These are phyloP conservation scores for Tyria jacobaeae DNA, from an alignment of 2,888 invertebrate genomes.

Conservation along the genomic window DNA sequence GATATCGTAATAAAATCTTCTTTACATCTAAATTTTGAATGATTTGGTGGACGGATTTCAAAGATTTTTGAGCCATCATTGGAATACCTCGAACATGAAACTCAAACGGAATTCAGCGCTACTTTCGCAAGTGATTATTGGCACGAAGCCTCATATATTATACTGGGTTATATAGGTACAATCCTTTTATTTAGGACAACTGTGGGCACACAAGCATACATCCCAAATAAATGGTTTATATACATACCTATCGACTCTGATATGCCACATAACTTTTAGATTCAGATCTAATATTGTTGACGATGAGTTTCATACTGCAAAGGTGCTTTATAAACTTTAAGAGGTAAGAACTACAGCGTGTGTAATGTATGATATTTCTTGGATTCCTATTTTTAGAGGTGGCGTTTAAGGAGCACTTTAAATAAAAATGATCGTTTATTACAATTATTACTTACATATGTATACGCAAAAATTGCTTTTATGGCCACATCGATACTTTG, in stretches of 20 bases:
- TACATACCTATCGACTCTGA: not conserved
- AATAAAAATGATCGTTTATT: too few relatives aligned
- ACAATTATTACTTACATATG: not conserved
- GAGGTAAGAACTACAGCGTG: not conserved
- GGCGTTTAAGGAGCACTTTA: too few relatives aligned
- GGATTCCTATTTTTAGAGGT: not conserved
- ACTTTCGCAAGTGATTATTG: not conserved
- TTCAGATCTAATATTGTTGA: not conserved
- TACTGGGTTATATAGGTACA: not conserved
- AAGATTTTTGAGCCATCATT: too few relatives aligned
- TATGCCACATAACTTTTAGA: not conserved
- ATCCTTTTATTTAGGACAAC: too few relatives aligned
- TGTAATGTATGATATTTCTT: not conserved
- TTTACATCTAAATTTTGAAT: too few relatives aligned
- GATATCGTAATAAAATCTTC: too few relatives aligned
- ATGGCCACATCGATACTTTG: constrained; percentile 3
- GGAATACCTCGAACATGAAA: too few relatives aligned
- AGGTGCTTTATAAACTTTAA: too few relatives aligned
- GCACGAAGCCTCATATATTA: not conserved
- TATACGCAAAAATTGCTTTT: not conserved
- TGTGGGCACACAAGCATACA: too few relatives aligned
- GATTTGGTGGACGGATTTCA: not conserved
- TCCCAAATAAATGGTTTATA: too few relatives aligned
- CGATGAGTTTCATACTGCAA: too few relatives aligned
- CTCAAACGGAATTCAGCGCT: too few relatives aligned